Conservation (phyloP, 1,140 invertebrate species). For the Centruroides vittatus region DNA sequence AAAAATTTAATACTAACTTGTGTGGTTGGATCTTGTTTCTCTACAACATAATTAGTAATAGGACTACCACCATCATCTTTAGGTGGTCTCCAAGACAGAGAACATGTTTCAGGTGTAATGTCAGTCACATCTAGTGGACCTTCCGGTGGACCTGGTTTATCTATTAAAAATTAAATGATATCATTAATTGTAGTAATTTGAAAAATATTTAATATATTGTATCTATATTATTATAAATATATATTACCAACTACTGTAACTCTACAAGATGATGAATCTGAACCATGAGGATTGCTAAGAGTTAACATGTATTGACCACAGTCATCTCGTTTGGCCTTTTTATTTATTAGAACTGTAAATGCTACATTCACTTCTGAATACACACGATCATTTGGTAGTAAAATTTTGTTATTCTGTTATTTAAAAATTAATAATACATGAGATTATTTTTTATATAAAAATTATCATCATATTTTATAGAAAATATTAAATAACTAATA, state of each 20-base stretch:
- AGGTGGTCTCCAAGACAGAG: constrained; percentile 82
- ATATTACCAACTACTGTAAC: constrained; percentile 54
- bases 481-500: constrained; percentile 23
- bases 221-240: not conserved
- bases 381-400: constrained; percentile 63
- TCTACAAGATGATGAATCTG: constrained; percentile 73
- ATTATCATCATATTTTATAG: not conserved
- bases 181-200: not conserved
- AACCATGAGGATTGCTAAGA: constrained; percentile 71
- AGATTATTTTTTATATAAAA: not conserved
- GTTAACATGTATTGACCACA: constrained; percentile 83
- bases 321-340: constrained; percentile 73
- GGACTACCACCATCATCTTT: constrained; percentile 87
- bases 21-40: constrained; percentile 79
- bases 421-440: not conserved
- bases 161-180: constrained; percentile 30
- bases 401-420: constrained; percentile 56
- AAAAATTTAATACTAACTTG: constrained; percentile 55
- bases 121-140: constrained; percentile 81
- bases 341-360: constrained; percentile 70
- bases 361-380: constrained; percentile 72
- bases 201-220: too few species aligned
- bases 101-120: constrained; percentile 79
- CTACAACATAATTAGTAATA: constrained; percentile 94
- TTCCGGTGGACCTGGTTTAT: constrained; percentile 79